A percentile compares a stretch with the other conserved stretches of the same genome.
phyloP scores from a whole-genome alignment of 2,113 vertebrate genomes.

The Poecilia latipinna region DNA sequence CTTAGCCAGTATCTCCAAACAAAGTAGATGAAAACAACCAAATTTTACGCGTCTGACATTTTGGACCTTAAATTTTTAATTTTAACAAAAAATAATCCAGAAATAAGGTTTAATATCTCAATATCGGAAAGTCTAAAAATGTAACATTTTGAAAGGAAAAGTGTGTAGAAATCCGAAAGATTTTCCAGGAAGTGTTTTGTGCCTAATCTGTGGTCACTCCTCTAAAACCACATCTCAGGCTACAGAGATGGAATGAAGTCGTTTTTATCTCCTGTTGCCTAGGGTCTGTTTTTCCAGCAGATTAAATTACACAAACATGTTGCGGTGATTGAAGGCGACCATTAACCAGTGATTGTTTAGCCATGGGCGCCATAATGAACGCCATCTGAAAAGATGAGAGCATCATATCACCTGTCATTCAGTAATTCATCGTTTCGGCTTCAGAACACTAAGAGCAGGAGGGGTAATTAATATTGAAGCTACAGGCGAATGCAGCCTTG shows the following conservation, averaged over 20 bases:
- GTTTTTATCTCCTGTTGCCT: not conserved
- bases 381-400: not conserved
- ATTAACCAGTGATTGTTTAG: not conserved
- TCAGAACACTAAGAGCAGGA: not conserved
- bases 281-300: not conserved
- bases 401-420: not conserved
- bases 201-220: not conserved
- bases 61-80: not conserved
- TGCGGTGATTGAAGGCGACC: not conserved
- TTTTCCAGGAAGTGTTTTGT: not conserved
- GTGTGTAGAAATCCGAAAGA: too few relatives aligned
- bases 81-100: not conserved
- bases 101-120: not conserved
- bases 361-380: too few relatives aligned
- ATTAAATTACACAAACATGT: not conserved
- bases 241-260: not conserved
- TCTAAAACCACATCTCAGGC: not conserved
- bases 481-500: not conserved
- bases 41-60: not conserved
- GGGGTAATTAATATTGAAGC: not conserved
- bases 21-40: not conserved
- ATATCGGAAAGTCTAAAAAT: not conserved
- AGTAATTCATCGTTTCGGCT: not conserved
- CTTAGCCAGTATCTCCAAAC: not conserved
- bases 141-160: too few relatives aligned